Percentiles rank a stretch among this genome's conserved stretches.
Evolutionary conservation across 2,113 vertebrate species (phyloP).

Genomic region (Nothocercus nigrocapillus): DNA sequence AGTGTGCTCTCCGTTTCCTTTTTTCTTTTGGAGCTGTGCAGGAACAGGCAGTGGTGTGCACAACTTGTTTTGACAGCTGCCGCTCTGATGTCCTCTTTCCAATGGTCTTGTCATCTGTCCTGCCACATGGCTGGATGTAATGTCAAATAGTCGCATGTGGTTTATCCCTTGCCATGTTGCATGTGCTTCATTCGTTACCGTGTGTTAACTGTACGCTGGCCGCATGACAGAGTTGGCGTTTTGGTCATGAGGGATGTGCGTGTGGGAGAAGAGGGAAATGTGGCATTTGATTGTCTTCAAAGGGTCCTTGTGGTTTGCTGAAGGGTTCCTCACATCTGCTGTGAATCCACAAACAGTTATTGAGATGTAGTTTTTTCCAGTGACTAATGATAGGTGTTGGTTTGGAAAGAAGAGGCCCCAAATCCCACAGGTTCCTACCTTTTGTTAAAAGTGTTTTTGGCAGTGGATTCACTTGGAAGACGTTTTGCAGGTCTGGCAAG

Average conservation of each 20-base stretch:
- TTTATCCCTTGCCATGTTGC: neutral
- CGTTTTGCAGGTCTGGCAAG: neutral
- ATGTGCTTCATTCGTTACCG: neutral
- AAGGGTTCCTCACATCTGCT: neutral
- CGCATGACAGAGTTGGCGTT: neutral
- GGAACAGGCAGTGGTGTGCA: neutral
- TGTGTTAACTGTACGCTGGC: neutral
- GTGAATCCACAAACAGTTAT: neutral
- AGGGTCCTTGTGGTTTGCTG: neutral
- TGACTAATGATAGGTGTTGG: neutral
- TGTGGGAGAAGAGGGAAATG: neutral
- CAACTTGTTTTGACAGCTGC: neutral
- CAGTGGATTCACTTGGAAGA: neutral
- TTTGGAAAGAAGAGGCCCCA: neutral
- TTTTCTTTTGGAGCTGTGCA: neutral
- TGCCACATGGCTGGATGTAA: neutral
- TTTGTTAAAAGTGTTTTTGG: neutral
- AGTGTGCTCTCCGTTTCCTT: neutral
- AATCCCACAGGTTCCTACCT: neutral
- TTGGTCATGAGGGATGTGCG: neutral
- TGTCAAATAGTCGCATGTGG: accelerated
- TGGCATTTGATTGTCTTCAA: neutral
- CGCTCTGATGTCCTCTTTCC: neutral
- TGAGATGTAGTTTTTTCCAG: neutral
- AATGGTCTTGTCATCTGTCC: neutral